These are phyloP conservation scores for Drosophila sucinea DNA, from an alignment of 1,140 invertebrate species.

Conservation along the genomic window DNA sequence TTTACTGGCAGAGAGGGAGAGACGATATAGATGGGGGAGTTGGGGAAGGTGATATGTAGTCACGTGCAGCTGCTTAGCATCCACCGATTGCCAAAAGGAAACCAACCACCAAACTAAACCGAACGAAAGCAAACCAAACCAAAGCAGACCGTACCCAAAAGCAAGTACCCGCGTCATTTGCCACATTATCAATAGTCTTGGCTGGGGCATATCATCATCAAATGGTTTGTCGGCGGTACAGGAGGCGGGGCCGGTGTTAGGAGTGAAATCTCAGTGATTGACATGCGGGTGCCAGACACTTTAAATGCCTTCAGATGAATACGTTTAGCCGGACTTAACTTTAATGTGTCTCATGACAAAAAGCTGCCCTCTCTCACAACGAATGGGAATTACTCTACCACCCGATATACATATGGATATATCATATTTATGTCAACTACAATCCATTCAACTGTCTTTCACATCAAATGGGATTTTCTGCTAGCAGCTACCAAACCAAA, in stretches of 20 bases:
- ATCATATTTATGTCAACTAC: background rate
- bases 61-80: conserved; percentile 79
- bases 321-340: conserved; percentile 43
- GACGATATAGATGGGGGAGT: background rate
- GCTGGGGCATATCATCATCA: conserved; percentile 41
- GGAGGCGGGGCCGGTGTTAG: background rate
- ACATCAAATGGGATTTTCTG: conserved; percentile 6
- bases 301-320: conserved; percentile 54
- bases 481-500: conserved; percentile 10
- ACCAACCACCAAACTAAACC: conserved; percentile 41
- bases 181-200: conserved; percentile 58
- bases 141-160: conserved; percentile 22
- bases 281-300: conserved; percentile 66
- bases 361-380: background rate
- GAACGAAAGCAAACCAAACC: conserved; percentile 24
- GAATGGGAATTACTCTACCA: background rate
- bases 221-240: background rate
- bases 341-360: conserved; percentile 29
- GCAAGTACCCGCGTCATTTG: conserved; percentile 52
- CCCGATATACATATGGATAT: background rate
- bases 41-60: conserved; percentile 56
- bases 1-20: conserved; percentile 4
- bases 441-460: conserved; percentile 1
- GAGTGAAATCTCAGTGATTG: conserved; percentile 71
- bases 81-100: conserved; percentile 46